Conservation (phyloP, 2,888 invertebrate species). For the Tachystola acroxantha region DNA sequence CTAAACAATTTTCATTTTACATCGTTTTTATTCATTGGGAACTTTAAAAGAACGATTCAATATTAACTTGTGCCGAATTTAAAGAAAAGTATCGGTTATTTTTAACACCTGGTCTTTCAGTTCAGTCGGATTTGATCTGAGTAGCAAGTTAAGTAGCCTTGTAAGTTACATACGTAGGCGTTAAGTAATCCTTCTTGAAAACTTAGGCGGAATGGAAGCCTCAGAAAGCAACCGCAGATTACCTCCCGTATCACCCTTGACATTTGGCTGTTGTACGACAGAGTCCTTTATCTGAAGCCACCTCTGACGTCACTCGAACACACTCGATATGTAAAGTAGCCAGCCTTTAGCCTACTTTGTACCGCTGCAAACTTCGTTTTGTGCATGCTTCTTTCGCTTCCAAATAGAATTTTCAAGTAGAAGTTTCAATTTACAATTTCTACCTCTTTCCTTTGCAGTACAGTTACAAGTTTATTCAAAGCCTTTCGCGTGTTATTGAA, state of each 20-base stretch:
- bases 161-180: too few relatives aligned
- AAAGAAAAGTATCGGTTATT: too few relatives aligned
- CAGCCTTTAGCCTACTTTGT: conserved; percentile 27
- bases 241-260: conserved; percentile 6
- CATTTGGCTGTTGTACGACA: conserved; percentile 13
- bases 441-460: conserved; percentile 1
- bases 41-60: too few relatives aligned
- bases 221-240: too few relatives aligned
- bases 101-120: too few relatives aligned
- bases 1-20: too few relatives aligned
- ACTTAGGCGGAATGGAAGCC: too few relatives aligned
- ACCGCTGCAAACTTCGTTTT: conserved; percentile 19
- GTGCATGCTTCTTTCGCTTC: conserved; percentile 10
- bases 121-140: too few relatives aligned
- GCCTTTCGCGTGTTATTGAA: neutral
- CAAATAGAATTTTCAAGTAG: conserved; percentile 18
- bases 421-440: conserved; percentile 5
- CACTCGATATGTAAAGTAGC: conserved; percentile 27
- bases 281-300: conserved; percentile 18
- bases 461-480: neutral
- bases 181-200: too few relatives aligned
- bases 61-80: too few relatives aligned
- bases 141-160: too few relatives aligned
- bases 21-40: too few relatives aligned
- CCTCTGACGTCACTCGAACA: conserved; percentile 28